phyloP scores from a whole-genome alignment of 1,140 invertebrate species.

The Nomia melanderi region DNA sequence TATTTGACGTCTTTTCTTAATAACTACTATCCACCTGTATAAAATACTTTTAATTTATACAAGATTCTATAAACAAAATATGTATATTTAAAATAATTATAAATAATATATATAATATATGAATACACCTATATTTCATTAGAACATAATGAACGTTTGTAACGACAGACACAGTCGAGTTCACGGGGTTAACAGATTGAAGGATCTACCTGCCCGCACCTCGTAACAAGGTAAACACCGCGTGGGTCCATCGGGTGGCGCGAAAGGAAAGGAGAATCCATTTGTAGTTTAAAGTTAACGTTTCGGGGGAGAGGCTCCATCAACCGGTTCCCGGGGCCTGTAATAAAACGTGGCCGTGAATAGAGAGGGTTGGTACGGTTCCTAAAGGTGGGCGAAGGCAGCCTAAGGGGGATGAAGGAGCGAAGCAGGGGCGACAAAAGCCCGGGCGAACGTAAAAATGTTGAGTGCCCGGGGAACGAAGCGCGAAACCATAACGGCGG shows the following conservation, averaged over 20 bases:
- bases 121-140: too few relatives aligned
- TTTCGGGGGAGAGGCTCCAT: slow-evolving; percentile 19
- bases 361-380: too few relatives aligned
- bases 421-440: slow-evolving; percentile 24
- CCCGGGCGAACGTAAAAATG: slow-evolving; percentile 45
- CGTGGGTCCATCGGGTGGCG: not conserved
- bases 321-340: slow-evolving; percentile 29
- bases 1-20: too few relatives aligned
- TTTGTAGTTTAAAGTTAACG: slow-evolving; percentile 43
- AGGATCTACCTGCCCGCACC: too few relatives aligned
- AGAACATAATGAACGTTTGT: too few relatives aligned
- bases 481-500: slow-evolving; percentile 49
- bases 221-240: slow-evolving; percentile 8
- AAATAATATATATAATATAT: too few relatives aligned
- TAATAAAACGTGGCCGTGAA: slow-evolving; percentile 39
- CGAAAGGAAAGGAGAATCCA: slow-evolving; percentile 13
- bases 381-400: too few relatives aligned
- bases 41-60: too few relatives aligned
- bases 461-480: slow-evolving; percentile 47
- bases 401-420: not conserved
- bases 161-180: not conserved
- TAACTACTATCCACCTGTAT: too few relatives aligned
- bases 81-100: too few relatives aligned
- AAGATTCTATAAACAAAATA: too few relatives aligned
- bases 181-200: not conserved